Conservation (phyloP, 1,140 invertebrate genomes). For the Hyphantria cunea region DNA sequence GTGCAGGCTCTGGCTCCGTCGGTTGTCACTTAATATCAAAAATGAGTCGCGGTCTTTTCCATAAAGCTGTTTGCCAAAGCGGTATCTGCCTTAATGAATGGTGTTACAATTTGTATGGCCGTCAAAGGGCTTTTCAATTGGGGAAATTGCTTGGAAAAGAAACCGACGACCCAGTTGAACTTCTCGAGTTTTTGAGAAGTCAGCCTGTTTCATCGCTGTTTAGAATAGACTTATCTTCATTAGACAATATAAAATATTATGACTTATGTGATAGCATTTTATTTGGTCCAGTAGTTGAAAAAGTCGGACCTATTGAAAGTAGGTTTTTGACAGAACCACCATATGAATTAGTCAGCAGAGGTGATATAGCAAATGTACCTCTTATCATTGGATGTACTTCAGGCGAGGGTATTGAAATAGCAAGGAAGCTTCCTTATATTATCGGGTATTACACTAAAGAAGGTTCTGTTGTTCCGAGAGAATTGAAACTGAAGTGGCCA, state of each 20-base stretch:
- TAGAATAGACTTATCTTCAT: slow-evolving; percentile 54
- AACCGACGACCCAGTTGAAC: slow-evolving; percentile 55
- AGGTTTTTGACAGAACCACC: slow-evolving; percentile 62
- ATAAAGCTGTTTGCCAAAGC: slow-evolving; percentile 77
- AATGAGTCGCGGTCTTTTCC: slow-evolving; percentile 78
- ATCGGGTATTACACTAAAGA: slow-evolving; percentile 32
- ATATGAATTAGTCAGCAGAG: slow-evolving; percentile 47
- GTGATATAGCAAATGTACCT: slow-evolving; percentile 53
- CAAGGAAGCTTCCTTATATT: slow-evolving; percentile 47
- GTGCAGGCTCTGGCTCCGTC: slow-evolving; percentile 84
- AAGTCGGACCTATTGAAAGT: slow-evolving; percentile 45
- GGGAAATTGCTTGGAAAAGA: slow-evolving; percentile 62
- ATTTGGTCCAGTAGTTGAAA: slow-evolving; percentile 71
- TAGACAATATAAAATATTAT: slow-evolving; percentile 35
- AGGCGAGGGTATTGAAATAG: slow-evolving; percentile 69
- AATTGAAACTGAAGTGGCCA: slow-evolving; percentile 59
- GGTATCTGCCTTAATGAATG: slow-evolving; percentile 75
- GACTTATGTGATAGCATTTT: slow-evolving; percentile 55
- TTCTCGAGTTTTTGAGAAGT: slow-evolving; percentile 58
- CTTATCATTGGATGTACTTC: slow-evolving; percentile 68
- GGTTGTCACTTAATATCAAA: slow-evolving; percentile 85
- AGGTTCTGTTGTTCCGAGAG: slow-evolving; percentile 59
- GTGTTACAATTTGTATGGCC: slow-evolving; percentile 58
- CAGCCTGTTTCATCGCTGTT: slow-evolving; percentile 55
- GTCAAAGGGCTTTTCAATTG: slow-evolving; percentile 62